Evolutionary conservation across 1,140 invertebrate species (phyloP).

Genomic region (Chrysomallon squamiferum): DNA sequence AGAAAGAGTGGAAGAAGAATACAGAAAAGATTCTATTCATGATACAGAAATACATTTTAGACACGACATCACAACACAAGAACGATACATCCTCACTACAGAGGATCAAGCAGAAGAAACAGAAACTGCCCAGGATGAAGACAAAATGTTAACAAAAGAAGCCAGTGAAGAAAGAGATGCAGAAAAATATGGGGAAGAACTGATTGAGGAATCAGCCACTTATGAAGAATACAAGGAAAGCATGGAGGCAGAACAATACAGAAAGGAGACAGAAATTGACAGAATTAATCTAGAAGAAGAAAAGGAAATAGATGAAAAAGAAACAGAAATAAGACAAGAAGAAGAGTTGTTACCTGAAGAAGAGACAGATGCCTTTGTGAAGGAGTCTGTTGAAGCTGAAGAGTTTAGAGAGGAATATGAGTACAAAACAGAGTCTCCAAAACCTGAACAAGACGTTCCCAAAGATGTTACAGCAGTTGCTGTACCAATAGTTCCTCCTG

Average conservation of each 20-base stretch:
- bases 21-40: background rate
- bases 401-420: too few relatives aligned
- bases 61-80: too few relatives aligned
- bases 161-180: background rate
- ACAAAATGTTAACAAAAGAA: background rate
- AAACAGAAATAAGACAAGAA: background rate
- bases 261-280: background rate
- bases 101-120: background rate
- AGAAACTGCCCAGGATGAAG: background rate
- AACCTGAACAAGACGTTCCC: constrained; percentile 9
- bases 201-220: background rate
- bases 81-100: background rate
- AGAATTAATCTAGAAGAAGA: background rate
- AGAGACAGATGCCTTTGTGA: constrained; percentile 6
- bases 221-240: background rate
- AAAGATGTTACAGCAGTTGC: constrained; percentile 10
- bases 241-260: background rate
- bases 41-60: too few relatives aligned
- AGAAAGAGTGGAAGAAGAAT: background rate
- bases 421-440: background rate
- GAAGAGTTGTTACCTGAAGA: background rate
- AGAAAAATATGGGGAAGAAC: background rate
- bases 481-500: constrained; percentile 6
- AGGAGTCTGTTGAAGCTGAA: background rate
- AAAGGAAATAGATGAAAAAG: background rate